phyloP scores from a whole-genome alignment of 2,888 invertebrate genomes.

The Melinaea menophilus region DNA sequence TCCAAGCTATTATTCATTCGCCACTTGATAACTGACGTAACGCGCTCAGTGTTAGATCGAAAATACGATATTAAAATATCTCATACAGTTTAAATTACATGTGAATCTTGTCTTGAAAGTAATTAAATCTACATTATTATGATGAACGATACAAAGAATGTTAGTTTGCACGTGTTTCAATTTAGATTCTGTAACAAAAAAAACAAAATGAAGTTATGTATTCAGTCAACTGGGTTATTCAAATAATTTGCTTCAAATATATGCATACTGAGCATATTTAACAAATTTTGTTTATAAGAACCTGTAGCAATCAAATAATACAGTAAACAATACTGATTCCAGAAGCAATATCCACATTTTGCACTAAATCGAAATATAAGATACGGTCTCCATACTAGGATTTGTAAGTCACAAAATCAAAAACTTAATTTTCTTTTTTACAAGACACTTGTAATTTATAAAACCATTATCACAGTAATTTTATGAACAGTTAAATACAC shows the following conservation, averaged over 20 bases:
- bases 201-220: conserved; percentile 72
- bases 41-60: conserved; percentile 34
- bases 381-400: conserved; percentile 44
- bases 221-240: conserved; percentile 61
- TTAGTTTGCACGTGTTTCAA: conserved; percentile 40
- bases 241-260: conserved; percentile 46
- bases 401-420: conserved; percentile 45
- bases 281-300: conserved; percentile 50
- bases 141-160: conserved; percentile 39
- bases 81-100: conserved; percentile 32
- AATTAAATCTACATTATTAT: conserved; percentile 41
- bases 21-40: conserved; percentile 46
- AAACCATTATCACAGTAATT: conserved; percentile 21
- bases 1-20: conserved; percentile 28
- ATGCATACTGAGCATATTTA: conserved; percentile 29
- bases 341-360: conserved; percentile 44
- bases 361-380: conserved; percentile 47
- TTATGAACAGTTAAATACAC: conserved; percentile 37
- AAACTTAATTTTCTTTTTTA: conserved; percentile 70
- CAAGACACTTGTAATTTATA: conserved; percentile 38
- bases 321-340: conserved; percentile 9
- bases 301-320: conserved; percentile 25
- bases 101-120: conserved; percentile 35
- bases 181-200: conserved; percentile 66
- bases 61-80: conserved; percentile 35